phyloP scores from a whole-genome alignment of 2,888 invertebrate genomes.

The Sphaerophoria taeniata region DNA sequence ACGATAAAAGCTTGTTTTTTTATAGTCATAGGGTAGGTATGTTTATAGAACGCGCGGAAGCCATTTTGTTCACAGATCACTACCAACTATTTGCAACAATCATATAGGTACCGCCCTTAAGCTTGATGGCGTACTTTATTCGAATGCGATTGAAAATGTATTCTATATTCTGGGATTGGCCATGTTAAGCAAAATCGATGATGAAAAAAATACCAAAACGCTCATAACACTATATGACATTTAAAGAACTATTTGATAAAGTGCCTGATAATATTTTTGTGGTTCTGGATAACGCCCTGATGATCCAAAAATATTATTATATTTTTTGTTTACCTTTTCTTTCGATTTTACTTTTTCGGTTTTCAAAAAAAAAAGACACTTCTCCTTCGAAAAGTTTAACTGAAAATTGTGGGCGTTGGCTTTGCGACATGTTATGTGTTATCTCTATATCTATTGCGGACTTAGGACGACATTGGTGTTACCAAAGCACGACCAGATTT shows the following conservation, averaged over 20 bases:
- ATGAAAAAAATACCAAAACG: conserved; percentile 10
- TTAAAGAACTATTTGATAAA: conserved; percentile 33
- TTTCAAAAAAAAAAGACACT: conserved; percentile 12
- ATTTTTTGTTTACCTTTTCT: not conserved
- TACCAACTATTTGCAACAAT: no score
- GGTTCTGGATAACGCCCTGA: conserved; percentile 44
- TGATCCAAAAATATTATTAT: conserved; percentile 33
- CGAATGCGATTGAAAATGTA: conserved; percentile 27
- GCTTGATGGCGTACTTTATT: not conserved
- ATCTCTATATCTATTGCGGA: conserved; percentile 14
- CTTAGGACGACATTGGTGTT: conserved; percentile 22
- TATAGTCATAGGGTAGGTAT: no score
- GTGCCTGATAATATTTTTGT: conserved; percentile 29
- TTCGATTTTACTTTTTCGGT: not conserved
- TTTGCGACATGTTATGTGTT: not conserved
- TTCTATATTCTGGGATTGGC: conserved; percentile 21
- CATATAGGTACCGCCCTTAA: no score
- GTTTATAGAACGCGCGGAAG: no score
- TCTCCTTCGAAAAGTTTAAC: not conserved
- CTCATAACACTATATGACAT: conserved; percentile 28
- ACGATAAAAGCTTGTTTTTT: no score
- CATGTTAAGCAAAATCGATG: conserved; percentile 6
- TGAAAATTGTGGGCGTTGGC: conserved; percentile 41
- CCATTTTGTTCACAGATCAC: no score
- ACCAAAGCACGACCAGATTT: conserved; percentile 33